Conservation (phyloP, 2,888 invertebrate species). For the Auanema freiburgensis region DNA sequence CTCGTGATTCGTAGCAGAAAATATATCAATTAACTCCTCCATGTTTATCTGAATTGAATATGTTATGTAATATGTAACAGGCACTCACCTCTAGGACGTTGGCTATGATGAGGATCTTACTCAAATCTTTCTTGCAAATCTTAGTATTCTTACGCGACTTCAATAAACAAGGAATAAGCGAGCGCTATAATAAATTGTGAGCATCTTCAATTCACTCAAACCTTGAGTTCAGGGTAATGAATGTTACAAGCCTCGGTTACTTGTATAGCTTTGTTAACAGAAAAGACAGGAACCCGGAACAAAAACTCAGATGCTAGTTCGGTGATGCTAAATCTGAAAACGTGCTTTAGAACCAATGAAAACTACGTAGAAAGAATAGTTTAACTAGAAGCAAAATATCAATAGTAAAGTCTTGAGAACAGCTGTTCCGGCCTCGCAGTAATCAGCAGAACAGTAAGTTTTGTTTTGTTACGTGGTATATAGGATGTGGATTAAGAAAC, state of each 20-base stretch:
- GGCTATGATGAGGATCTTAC: constrained; percentile 27
- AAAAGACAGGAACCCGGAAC: constrained; percentile 29
- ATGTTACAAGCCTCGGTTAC: constrained; percentile 32
- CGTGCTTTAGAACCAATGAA: neutral
- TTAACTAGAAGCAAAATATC: neutral
- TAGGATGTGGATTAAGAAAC: constrained; percentile 2
- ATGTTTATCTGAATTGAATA: constrained; percentile 8
- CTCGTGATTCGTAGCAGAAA: constrained; percentile 17
- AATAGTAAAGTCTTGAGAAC: neutral
- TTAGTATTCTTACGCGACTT: constrained; percentile 22
- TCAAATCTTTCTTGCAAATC: constrained; percentile 28
- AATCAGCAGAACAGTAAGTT: neutral
- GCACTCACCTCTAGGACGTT: constrained; percentile 26
- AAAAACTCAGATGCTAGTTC: constrained; percentile 39
- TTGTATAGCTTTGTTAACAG: constrained; percentile 20
- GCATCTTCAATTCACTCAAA: neutral
- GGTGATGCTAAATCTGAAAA: constrained; percentile 25
- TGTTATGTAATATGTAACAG: neutral
- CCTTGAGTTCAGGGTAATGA: constrained; percentile 26
- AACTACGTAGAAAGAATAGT: neutral
- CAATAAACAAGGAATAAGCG: constrained; percentile 31
- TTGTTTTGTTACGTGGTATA: neutral
- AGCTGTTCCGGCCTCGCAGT: constrained; percentile 6
- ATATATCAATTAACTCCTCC: constrained; percentile 16
- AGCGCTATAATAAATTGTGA: constrained; percentile 15